These are phyloP conservation scores for Botia almorhae DNA, from an alignment of 2,797 vertebrate species.

Conservation along the genomic window DNA sequence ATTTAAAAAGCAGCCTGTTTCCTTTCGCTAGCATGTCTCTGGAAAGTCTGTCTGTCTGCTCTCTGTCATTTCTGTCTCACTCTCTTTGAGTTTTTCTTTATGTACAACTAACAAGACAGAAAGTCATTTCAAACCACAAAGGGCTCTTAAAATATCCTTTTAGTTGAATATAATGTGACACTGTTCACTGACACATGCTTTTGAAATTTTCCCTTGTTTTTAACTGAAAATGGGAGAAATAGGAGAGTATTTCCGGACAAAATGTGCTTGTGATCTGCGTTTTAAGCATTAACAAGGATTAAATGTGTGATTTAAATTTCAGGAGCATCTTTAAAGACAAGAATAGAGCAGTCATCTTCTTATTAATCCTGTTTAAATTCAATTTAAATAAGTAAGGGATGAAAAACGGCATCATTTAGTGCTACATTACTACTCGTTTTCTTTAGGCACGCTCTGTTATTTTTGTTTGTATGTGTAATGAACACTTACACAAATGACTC, in stretches of 20 bases:
- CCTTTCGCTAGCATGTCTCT: constrained; percentile 10
- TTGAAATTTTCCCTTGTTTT: constrained; percentile 46
- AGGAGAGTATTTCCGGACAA: constrained; percentile 49
- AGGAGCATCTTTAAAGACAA: constrained; percentile 41
- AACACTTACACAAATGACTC: too few relatives aligned
- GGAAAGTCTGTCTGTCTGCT: constrained; percentile 43
- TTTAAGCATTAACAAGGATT: constrained; percentile 39
- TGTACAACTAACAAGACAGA: constrained; percentile 47
- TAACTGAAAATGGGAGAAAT: constrained; percentile 39
- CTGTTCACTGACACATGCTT: constrained; percentile 46
- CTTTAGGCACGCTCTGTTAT: too few relatives aligned
- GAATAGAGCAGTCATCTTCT: constrained; percentile 1
- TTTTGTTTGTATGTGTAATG: too few relatives aligned
- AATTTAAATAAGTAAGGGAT: not conserved
- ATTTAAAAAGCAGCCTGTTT: constrained; percentile 38
- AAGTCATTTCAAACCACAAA: constrained; percentile 46
- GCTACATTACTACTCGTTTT: not conserved
- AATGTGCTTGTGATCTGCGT: constrained; percentile 29
- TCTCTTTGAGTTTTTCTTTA: constrained; percentile 23
- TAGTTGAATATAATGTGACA: constrained; percentile 46
- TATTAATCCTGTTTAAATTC: not conserved
- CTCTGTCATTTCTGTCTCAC: constrained; percentile 22
- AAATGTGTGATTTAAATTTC: constrained; percentile 49
- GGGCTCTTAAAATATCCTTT: constrained; percentile 54
- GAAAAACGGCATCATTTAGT: not conserved